A percentile compares a stretch with the other conserved stretches of the same genome.
phyloP scores from a whole-genome alignment of 2,888 invertebrate species.

The Neelides folsomi region DNA sequence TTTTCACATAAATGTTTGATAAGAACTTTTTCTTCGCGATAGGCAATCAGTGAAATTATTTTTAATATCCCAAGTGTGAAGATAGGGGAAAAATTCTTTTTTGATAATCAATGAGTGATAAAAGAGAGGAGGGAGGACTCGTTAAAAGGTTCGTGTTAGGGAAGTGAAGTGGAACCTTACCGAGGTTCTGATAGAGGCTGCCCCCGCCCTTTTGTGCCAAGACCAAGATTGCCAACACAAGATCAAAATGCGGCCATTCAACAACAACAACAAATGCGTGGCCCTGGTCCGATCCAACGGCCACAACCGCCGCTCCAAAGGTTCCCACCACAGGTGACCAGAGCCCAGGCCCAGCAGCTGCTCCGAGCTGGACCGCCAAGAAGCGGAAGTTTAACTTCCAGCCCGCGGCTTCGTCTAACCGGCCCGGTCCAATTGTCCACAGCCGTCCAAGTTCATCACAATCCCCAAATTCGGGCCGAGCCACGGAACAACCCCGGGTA shows the following conservation, averaged over 20 bases:
- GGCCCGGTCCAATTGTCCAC: not conserved
- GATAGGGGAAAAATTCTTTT: no score
- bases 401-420: not conserved
- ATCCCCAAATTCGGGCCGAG: not conserved
- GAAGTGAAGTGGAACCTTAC: slow-evolving; percentile 15
- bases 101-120: no score
- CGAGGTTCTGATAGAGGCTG: slow-evolving; percentile 6
- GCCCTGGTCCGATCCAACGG: not conserved
- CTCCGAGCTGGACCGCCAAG: not conserved
- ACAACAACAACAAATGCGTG: no score
- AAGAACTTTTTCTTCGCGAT: no score
- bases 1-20: no score
- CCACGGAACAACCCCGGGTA: not conserved
- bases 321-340: not conserved
- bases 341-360: not conserved
- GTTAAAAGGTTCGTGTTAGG: no score
- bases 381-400: not conserved
- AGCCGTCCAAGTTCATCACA: not conserved
- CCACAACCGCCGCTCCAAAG: slow-evolving; percentile 10
- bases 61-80: no score
- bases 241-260: no score
- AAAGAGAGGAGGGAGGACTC: no score
- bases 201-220: slow-evolving; percentile 6
- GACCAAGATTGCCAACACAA: no score
- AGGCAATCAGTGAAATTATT: no score